phyloP scores from a whole-genome alignment of 2,113 vertebrate genomes.

The Myiagra hebetior region DNA sequence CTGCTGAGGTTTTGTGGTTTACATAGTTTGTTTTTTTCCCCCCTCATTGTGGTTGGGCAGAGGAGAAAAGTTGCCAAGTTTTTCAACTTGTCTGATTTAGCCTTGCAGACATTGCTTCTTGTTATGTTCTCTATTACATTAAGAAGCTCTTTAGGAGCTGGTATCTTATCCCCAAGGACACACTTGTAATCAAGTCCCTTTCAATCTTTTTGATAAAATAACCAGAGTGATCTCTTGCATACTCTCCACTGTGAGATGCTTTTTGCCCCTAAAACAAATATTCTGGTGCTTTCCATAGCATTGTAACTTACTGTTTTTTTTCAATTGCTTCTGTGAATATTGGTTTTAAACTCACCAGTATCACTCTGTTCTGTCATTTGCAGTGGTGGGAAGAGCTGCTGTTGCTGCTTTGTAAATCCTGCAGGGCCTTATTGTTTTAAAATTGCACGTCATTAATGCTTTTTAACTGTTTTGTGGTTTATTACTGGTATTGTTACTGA shows the following conservation, averaged over 20 bases:
- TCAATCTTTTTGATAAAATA: background rate
- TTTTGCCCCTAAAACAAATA: background rate
- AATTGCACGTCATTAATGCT: background rate
- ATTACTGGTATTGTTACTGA: background rate
- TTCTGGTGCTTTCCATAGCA: background rate
- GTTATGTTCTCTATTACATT: background rate
- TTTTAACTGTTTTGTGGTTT: background rate
- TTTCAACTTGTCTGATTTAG: background rate
- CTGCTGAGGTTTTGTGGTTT: background rate
- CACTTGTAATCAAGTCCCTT: background rate
- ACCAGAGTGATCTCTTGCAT: background rate
- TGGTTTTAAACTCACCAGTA: background rate
- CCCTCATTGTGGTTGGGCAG: background rate
- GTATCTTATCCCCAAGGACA: background rate
- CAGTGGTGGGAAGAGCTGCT: background rate
- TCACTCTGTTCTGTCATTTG: background rate
- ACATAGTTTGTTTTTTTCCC: accelerated
- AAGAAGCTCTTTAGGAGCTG: constrained; percentile 3
- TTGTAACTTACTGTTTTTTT: background rate
- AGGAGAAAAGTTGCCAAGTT: background rate
- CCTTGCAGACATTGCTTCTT: background rate
- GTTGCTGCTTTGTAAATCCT: background rate
- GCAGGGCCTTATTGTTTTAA: background rate
- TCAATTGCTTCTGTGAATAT: accelerated
- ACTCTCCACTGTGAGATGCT: background rate